Conservation (phyloP, 2,797 vertebrate genomes). For the Eutrigla gurnardus region DNA sequence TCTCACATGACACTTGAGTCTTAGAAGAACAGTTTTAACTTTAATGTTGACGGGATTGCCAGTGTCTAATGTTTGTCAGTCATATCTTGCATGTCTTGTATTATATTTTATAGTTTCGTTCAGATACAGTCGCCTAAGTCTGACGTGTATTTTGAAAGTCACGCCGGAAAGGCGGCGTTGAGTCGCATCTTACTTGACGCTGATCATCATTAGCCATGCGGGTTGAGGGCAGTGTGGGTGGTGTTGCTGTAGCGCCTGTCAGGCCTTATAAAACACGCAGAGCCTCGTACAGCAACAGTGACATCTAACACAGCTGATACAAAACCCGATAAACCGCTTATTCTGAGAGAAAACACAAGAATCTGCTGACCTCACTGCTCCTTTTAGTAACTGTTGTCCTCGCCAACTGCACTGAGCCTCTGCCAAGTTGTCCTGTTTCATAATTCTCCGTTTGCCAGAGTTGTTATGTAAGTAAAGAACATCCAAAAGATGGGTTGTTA, state of each 20-base stretch:
- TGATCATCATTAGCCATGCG: conserved; percentile 55
- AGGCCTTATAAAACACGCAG: conserved; percentile 59
- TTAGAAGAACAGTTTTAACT: background rate
- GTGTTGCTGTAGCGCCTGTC: conserved; percentile 22
- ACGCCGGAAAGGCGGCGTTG: background rate
- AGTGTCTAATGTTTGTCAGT: background rate
- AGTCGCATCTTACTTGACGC: rapidly evolving
- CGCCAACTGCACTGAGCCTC: conserved; percentile 3
- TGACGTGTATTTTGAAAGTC: conserved; percentile 41
- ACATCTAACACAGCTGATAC: background rate
- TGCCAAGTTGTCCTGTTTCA: conserved; percentile 67
- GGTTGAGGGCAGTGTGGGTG: conserved; percentile 16
- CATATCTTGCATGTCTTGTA: background rate
- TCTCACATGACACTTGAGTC: background rate
- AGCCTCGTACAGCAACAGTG: background rate
- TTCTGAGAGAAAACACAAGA: background rate
- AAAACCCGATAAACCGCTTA: background rate
- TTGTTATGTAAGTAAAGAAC: conserved; percentile 55
- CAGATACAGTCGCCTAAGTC: no score
- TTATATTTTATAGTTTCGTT: background rate
- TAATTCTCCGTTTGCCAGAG: conserved; percentile 54
- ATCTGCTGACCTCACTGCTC: background rate
- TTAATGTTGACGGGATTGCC: background rate
- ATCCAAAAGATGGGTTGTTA: background rate
- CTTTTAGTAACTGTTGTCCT: background rate